phyloP scores from a whole-genome alignment of 2,113 vertebrate genomes.

The Atractosteus spatula region DNA sequence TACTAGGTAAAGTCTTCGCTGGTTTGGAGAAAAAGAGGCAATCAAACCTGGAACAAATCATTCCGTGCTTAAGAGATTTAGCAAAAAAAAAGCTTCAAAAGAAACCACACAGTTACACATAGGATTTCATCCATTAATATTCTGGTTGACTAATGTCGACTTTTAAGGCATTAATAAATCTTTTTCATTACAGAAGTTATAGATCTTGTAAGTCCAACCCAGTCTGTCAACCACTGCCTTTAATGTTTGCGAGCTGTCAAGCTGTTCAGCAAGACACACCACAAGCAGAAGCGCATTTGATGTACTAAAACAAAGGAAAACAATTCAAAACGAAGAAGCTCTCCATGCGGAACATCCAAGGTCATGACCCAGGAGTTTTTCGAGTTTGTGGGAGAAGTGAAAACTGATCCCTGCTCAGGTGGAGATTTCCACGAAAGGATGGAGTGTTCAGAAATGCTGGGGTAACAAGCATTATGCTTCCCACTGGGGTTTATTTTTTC shows the following conservation, averaged over 20 bases:
- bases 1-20: no score
- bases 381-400: no score
- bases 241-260: conserved; percentile 35
- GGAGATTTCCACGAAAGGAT: no score
- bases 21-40: no score
- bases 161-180: conserved; percentile 45
- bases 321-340: neutral
- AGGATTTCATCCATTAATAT: conserved; percentile 27
- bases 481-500: no score
- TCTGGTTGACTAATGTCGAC: conserved; percentile 25
- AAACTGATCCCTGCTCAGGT: no score
- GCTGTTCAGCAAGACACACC: conserved; percentile 1
- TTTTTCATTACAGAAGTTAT: conserved; percentile 33
- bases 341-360: conserved; percentile 4
- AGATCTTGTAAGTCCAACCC: conserved; percentile 22
- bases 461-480: no score
- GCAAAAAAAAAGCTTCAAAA: conserved; percentile 20
- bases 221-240: conserved; percentile 31
- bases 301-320: conserved; percentile 15
- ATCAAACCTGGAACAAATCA: no score
- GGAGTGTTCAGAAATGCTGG: no score
- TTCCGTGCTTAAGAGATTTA: no score
- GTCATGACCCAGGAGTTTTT: neutral
- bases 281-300: conserved; percentile 18
- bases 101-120: neutral